Evolutionary conservation across 2,113 vertebrate genomes (phyloP).

Genomic region (Aleadryas rufinucha): DNA sequence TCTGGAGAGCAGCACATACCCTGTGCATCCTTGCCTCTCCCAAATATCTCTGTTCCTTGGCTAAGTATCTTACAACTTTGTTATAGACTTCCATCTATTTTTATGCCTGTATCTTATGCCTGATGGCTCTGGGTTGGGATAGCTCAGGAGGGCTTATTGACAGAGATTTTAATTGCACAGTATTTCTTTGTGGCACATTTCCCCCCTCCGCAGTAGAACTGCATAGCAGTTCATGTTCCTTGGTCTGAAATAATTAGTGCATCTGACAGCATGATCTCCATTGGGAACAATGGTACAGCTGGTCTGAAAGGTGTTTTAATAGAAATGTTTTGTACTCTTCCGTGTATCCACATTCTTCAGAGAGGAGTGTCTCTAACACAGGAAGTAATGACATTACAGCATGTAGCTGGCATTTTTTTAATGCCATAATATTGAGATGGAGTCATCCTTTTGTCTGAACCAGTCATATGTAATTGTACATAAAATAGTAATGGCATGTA

Average conservation of each 20-base stretch:
- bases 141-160: not conserved
- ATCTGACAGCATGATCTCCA: not conserved
- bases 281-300: not conserved
- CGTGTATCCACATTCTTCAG: not conserved
- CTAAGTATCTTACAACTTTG: not conserved
- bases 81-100: rapidly evolving
- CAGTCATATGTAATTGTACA: not conserved
- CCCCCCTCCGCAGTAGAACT: not conserved
- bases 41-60: not conserved
- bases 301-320: not conserved
- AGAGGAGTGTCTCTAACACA: conserved; percentile 1
- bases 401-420: conserved; percentile 18
- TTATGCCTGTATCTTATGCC: not conserved
- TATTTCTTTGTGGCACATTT: not conserved
- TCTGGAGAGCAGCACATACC: not conserved
- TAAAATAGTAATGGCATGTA: not conserved
- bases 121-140: not conserved
- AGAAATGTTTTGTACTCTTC: not conserved
- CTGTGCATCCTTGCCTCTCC: not conserved
- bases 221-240: not conserved
- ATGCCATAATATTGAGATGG: not conserved
- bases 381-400: not conserved
- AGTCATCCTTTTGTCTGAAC: not conserved
- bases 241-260: not conserved
- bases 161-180: not conserved